Conservation (phyloP, 2,797 vertebrate genomes). For the Dendrocincla tyrannina region DNA sequence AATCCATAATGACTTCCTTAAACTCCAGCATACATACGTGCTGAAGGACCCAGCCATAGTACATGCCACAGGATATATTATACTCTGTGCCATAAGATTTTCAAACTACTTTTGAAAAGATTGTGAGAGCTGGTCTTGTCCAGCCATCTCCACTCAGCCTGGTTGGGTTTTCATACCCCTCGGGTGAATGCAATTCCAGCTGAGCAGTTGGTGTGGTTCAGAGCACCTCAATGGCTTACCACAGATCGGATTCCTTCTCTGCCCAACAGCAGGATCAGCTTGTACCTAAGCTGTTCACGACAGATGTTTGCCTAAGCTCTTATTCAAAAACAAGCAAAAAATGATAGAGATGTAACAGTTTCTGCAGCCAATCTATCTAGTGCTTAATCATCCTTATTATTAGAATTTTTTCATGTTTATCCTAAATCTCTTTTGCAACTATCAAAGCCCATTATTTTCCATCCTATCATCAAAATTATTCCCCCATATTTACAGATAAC, state of each 20-base stretch:
- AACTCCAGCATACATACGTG: not conserved
- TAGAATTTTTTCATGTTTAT: not conserved
- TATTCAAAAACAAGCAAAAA: slow-evolving; percentile 25
- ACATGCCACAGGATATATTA: not conserved
- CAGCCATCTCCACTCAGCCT: not conserved
- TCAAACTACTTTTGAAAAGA: not conserved
- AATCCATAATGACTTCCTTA: not conserved
- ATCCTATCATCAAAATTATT: not conserved
- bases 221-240: not conserved
- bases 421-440: not conserved
- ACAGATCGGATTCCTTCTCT: not conserved
- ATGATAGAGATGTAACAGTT: not conserved
- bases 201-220: not conserved
- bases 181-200: not conserved
- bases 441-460: not conserved
- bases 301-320: slow-evolving; percentile 27
- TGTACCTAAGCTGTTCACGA: slow-evolving; percentile 7
- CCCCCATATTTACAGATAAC: not conserved
- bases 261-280: not conserved
- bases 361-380: not conserved
- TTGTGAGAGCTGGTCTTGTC: not conserved
- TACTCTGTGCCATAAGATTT: not conserved
- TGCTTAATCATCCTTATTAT: slow-evolving; percentile 5
- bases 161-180: not conserved
- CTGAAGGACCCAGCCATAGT: not conserved